These are phyloP conservation scores for Camponotus pennsylvanicus DNA, from an alignment of 1,140 invertebrate species.

Conservation along the genomic window DNA sequence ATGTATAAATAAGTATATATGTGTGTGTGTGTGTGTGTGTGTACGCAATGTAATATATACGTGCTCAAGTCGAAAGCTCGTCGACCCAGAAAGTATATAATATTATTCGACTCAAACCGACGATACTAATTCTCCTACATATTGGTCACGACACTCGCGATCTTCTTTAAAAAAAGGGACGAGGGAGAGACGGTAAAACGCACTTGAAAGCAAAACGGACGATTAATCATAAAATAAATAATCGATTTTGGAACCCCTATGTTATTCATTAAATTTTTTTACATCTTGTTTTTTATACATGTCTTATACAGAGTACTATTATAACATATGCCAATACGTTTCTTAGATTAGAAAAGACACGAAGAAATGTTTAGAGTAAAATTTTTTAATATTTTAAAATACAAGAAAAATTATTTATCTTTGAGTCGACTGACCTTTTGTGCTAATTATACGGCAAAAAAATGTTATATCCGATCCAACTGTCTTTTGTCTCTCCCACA, in stretches of 20 bases:
- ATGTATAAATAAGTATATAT: constrained; percentile 31
- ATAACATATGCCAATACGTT: not conserved
- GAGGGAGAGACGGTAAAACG: not conserved
- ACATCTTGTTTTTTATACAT: not conserved
- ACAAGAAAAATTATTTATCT: not conserved
- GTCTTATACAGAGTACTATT: not conserved
- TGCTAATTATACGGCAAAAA: not conserved
- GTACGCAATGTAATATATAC: constrained; percentile 19
- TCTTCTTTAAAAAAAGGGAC: constrained; percentile 14
- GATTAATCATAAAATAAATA: not conserved
- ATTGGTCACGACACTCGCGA: constrained; percentile 60
- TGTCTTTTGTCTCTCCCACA: constrained; percentile 6
- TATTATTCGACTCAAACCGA: constrained; percentile 18
- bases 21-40: not conserved
- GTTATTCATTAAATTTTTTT: not conserved
- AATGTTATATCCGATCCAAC: constrained; percentile 17
- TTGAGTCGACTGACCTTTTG: not conserved
- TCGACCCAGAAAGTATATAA: constrained; percentile 17
- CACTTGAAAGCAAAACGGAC: not conserved
- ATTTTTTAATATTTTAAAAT: not conserved
- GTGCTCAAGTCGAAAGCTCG: constrained; percentile 32
- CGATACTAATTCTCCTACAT: constrained; percentile 32
- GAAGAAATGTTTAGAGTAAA: not conserved
- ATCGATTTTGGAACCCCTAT: not conserved
- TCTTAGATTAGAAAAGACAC: constrained; percentile 1